Evolutionary conservation across 2,797 vertebrate species (phyloP).

Genomic region (Anabas testudineus): DNA sequence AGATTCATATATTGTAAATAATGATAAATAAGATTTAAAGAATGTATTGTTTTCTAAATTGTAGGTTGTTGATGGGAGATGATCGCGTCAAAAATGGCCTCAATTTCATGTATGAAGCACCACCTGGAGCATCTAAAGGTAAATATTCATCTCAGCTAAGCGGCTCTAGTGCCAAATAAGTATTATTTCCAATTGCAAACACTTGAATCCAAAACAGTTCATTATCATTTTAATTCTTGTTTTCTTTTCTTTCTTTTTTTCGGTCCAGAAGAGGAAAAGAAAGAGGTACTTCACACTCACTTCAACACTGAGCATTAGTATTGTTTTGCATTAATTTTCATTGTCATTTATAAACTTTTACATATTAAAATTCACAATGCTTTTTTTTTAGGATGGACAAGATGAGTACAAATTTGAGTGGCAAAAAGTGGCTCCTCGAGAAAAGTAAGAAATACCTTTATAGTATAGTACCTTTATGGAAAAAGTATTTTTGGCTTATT

Average conservation of each 20-base stretch:
- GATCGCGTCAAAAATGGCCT: conserved; percentile 98
- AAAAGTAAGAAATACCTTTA: conserved; percentile 88
- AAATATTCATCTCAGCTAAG: conserved; percentile 25
- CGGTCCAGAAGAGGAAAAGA: conserved; percentile 81
- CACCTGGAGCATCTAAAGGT: conserved; percentile 98
- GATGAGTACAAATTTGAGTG: conserved; percentile 99
- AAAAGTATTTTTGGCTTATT: neutral
- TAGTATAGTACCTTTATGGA: no score
- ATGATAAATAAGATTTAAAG: neutral
- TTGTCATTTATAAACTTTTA: neutral
- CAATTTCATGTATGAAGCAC: conserved; percentile 99
- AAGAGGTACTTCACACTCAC: conserved; percentile 77
- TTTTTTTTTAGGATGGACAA: conserved; percentile 88
- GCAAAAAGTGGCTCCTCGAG: conserved; percentile 97
- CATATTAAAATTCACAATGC: neutral
- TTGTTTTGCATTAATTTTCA: neutral
- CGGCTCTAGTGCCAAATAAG: neutral
- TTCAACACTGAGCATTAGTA: neutral
- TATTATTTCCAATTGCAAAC: neutral
- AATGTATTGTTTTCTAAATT: conserved; percentile 35
- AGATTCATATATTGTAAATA: conserved; percentile 6
- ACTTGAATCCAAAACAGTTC: neutral
- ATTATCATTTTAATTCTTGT: conserved; percentile 25
- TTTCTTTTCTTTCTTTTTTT: conserved; percentile 10
- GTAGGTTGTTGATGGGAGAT: conserved; percentile 96